Evolutionary conservation across 2,113 vertebrate genomes (phyloP).

Genomic region (Burhinus bistriatus): DNA sequence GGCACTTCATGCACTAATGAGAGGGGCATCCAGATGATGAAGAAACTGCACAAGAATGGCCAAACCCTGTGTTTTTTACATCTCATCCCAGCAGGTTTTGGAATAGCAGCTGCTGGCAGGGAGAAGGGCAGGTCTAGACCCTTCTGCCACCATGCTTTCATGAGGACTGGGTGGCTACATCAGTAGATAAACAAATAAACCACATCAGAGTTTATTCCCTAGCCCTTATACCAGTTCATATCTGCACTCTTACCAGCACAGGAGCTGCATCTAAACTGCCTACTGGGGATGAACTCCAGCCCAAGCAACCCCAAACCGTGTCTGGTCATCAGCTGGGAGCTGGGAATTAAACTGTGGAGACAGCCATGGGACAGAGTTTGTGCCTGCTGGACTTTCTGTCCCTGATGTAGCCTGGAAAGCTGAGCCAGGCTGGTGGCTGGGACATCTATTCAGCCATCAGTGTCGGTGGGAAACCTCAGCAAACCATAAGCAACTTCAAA

Average conservation of each 20-base stretch:
- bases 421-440: background rate
- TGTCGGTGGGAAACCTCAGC: background rate
- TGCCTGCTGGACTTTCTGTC: background rate
- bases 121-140: background rate
- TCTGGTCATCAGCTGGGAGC: background rate
- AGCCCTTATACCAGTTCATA: background rate
- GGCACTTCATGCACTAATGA: background rate
- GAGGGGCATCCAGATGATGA: background rate
- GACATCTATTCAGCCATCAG: background rate
- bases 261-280: background rate
- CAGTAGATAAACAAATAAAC: background rate
- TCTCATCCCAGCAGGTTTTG: background rate
- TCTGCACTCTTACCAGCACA: accelerated
- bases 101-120: background rate
- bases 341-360: background rate
- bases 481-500: background rate
- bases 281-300: background rate
- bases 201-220: background rate
- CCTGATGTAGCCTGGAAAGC: background rate
- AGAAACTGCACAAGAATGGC: background rate
- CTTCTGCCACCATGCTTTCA: background rate
- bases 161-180: background rate
- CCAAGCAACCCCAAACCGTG: background rate
- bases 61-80: background rate
- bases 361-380: background rate